These are phyloP conservation scores for Melanerpes aurifrons DNA, from an alignment of 2,113 vertebrate genomes.

Conservation along the genomic window DNA sequence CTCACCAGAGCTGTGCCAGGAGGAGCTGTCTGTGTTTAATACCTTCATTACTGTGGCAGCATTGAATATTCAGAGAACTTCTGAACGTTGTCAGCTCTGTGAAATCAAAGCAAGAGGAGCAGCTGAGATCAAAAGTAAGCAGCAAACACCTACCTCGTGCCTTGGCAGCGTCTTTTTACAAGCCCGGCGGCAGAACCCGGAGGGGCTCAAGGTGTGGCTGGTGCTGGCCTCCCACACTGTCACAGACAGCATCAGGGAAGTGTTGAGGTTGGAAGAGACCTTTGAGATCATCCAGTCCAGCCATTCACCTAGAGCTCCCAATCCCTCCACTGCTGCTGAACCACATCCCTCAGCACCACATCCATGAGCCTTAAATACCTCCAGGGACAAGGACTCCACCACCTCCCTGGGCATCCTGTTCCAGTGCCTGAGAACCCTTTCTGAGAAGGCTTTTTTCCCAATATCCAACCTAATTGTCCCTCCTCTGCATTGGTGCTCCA, in stretches of 20 bases:
- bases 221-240: neutral
- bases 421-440: too few relatives aligned
- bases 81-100: conserved; percentile 11
- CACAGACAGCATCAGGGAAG: too few relatives aligned
- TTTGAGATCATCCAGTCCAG: too few relatives aligned
- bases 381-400: too few relatives aligned
- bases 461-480: too few relatives aligned
- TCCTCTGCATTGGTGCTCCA: neutral
- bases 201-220: neutral
- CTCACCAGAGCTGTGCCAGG: neutral
- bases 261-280: too few relatives aligned
- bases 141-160: neutral
- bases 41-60: conserved; percentile 6
- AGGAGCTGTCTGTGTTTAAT: neutral
- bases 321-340: too few relatives aligned
- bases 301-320: too few relatives aligned
- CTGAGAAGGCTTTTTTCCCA: too few relatives aligned
- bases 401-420: too few relatives aligned
- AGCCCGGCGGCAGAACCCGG: neutral
- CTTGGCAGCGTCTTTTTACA: neutral
- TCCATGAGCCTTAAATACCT: too few relatives aligned
- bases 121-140: conserved; percentile 55
- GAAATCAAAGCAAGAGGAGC: conserved; percentile 41
- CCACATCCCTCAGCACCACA: too few relatives aligned
- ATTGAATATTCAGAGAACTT: conserved; percentile 14